Conservation (phyloP, 2,113 vertebrate genomes). For the Anolis carolinensis region DNA sequence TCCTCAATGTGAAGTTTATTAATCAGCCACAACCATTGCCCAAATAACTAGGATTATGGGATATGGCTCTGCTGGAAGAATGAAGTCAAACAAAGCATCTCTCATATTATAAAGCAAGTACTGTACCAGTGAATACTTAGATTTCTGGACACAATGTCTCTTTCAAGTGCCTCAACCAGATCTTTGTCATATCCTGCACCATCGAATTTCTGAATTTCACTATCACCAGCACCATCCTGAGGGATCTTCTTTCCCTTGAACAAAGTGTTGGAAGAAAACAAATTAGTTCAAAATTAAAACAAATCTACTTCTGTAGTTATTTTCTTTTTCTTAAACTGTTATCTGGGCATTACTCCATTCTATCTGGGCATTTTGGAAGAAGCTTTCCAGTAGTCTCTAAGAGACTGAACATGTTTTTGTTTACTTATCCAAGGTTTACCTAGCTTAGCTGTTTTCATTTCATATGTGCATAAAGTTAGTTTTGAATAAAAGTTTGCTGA, state of each 20-base stretch:
- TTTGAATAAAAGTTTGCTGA: too few species aligned
- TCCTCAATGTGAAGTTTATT: not conserved
- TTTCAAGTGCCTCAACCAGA: conserved; percentile 90
- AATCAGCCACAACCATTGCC: not conserved
- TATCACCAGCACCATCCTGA: conserved; percentile 80
- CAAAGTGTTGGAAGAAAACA: not conserved
- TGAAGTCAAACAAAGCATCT: not conserved
- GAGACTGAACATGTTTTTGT: too few species aligned
- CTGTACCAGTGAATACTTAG: conserved; percentile 94
- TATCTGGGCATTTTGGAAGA: too few species aligned
- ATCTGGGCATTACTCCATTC: not conserved
- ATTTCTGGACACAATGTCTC: conserved; percentile 96
- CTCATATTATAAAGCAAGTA: conserved; percentile 17
- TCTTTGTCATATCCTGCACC: conserved; percentile 90
- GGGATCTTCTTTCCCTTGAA: conserved; percentile 83
- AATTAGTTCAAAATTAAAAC: conserved; percentile 27
- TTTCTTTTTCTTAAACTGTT: not conserved
- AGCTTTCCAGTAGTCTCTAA: too few species aligned
- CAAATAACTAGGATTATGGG: not conserved
- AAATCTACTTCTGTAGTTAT: not conserved
- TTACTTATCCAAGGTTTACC: too few species aligned
- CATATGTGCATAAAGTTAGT: too few species aligned
- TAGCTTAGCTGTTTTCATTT: too few species aligned
- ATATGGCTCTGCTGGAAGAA: not conserved
- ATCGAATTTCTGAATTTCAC: conserved; percentile 91